A percentile compares a stretch with the other conserved stretches of the same genome.
Evolutionary conservation across 2,113 vertebrate species (phyloP).

Genomic region (Platycercus adscitus): DNA sequence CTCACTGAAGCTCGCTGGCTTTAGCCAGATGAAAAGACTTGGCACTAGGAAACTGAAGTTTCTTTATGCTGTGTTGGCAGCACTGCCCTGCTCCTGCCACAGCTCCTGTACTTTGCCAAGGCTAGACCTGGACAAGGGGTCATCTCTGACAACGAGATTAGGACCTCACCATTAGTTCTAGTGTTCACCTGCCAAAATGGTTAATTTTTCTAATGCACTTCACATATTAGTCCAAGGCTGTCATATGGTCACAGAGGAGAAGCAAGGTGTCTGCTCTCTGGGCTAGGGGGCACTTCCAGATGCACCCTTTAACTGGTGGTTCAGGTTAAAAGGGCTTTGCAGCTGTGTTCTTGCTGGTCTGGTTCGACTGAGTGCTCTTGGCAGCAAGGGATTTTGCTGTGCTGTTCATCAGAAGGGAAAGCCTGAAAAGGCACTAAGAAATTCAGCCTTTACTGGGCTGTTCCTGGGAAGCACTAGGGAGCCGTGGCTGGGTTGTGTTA

Average conservation of each 20-base stretch:
- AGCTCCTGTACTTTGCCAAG: accelerated
- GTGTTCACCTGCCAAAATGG: background rate
- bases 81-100: accelerated
- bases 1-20: background rate
- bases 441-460: background rate
- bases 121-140: background rate
- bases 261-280: background rate
- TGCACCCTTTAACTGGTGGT: accelerated
- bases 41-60: background rate
- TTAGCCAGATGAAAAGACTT: accelerated
- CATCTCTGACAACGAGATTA: background rate
- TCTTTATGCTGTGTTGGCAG: accelerated
- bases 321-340: background rate
- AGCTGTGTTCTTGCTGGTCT: accelerated
- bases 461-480: background rate
- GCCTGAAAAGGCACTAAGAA: background rate
- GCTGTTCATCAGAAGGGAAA: background rate
- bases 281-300: background rate
- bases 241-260: background rate
- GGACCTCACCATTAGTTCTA: background rate
- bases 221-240: no score
- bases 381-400: background rate
- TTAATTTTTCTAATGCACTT: background rate
- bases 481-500: accelerated
- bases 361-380: accelerated